These are phyloP conservation scores for Amblyraja radiata DNA, from an alignment of 2,797 vertebrate genomes.

Conservation along the genomic window DNA sequence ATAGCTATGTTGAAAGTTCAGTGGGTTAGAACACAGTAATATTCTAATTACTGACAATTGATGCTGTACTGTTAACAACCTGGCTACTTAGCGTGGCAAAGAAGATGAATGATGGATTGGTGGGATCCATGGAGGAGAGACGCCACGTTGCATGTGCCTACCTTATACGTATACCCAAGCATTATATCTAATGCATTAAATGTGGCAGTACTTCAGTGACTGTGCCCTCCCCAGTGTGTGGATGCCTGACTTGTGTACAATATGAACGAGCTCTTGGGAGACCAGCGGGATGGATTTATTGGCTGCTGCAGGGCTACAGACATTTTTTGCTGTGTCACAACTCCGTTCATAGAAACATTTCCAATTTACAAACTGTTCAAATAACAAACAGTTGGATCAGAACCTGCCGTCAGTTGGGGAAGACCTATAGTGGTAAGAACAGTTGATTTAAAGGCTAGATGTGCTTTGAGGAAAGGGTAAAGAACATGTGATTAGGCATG, in stretches of 20 bases:
- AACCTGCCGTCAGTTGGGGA: no score
- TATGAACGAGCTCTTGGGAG: no score
- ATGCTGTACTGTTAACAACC: background rate
- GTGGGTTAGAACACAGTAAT: background rate
- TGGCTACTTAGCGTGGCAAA: background rate
- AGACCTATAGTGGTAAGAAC: background rate
- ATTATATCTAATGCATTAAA: background rate
- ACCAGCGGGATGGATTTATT: no score
- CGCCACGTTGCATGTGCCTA: background rate
- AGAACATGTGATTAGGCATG: background rate
- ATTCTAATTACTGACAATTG: background rate
- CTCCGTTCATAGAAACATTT: no score
- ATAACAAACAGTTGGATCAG: no score
- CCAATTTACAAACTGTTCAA: no score
- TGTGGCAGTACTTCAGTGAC: background rate
- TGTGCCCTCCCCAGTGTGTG: no score
- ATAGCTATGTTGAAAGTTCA: background rate
- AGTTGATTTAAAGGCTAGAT: background rate
- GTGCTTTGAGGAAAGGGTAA: background rate
- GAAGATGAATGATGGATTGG: no score
- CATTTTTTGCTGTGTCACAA: no score
- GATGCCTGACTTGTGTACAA: no score
- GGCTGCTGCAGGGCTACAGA: no score
- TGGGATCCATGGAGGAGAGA: background rate
- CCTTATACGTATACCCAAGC: background rate